Evolutionary conservation across 1,140 invertebrate genomes (phyloP).

Genomic region (Lycorma delicatula): DNA sequence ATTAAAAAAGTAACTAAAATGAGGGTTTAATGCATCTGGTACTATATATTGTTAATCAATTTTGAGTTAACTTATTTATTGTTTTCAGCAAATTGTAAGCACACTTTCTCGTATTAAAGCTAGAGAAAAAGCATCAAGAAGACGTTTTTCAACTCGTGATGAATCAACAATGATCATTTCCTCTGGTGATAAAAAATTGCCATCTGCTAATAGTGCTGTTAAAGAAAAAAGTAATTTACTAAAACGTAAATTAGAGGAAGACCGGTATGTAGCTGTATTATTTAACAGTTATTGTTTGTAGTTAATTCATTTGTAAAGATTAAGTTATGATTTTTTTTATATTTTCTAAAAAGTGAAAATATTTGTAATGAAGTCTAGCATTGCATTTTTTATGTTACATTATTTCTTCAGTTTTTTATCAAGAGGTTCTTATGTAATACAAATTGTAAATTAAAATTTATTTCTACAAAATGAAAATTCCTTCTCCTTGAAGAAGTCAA

Average conservation of each 20-base stretch:
- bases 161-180: neutral
- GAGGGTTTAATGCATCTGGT: neutral
- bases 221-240: conserved; percentile 14
- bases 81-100: conserved; percentile 18
- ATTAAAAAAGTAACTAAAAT: neutral
- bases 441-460: neutral
- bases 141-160: conserved; percentile 14
- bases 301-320: neutral
- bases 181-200: neutral
- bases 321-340: neutral
- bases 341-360: neutral
- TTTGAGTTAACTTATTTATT: neutral
- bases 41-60: neutral
- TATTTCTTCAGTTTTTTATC: neutral
- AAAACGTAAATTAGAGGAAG: conserved; percentile 18
- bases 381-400: no score
- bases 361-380: neutral
- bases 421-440: neutral
- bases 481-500: no score
- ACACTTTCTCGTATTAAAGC: conserved; percentile 22
- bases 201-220: neutral
- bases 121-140: conserved; percentile 16
- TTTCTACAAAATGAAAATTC: no score
- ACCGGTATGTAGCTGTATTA: conserved; percentile 5
- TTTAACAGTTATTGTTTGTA: neutral